Base-by-base conservation (phyloP, 2,888 invertebrate genomes). In the Limnephilus lunatus region DNA sequence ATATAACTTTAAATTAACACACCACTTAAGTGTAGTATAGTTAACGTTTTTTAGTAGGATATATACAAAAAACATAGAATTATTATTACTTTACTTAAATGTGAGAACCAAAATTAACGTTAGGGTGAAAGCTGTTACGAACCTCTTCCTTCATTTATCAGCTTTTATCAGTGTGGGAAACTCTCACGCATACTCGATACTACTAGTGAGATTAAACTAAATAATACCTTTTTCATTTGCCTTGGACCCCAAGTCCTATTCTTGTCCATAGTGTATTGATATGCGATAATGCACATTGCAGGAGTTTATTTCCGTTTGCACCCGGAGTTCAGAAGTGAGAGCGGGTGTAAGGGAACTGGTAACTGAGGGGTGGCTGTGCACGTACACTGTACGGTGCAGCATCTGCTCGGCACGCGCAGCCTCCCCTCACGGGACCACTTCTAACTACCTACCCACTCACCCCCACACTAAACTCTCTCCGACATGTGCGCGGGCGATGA, bases 391-490 rank as follows among this genome's bases (percentile, higher is more conserved):
- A 30, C n/a, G 32, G 32, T 82, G 19, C 30, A 25, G 83, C 91
- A 91, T 91, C 91, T 91, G 91, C 81, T 88, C 88, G 91, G 91
- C 91, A 91, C 91, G 91, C 91, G 91, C 91, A 87, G 85, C 91
- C 85, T 85, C 68, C 85, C 91, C 85, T n/a, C 83, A 7, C 87
- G 39, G 44, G 85, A 85, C 44, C 85, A 85, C 85, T 85, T 3
- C 85, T n/a, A 39, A 19, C 19, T 83, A 30, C n/a, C 30, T 48
- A 44, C 25, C 39, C 25, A 85, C 30, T 83, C 44, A 48, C 31
- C 30, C 44, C n/a, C 53, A 81, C 53, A 25, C 81, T 68, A 68
- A 68, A 68, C 31, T 68, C 30, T 85, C 48, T 35, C 25, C 81
- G 80, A 89, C 89, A 89, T 89, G 35, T 89, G 87, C 87, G 81